Base-by-base conservation (phyloP, 64 coral and sea anemone species). In the Montipora efflorescens region DNA sequence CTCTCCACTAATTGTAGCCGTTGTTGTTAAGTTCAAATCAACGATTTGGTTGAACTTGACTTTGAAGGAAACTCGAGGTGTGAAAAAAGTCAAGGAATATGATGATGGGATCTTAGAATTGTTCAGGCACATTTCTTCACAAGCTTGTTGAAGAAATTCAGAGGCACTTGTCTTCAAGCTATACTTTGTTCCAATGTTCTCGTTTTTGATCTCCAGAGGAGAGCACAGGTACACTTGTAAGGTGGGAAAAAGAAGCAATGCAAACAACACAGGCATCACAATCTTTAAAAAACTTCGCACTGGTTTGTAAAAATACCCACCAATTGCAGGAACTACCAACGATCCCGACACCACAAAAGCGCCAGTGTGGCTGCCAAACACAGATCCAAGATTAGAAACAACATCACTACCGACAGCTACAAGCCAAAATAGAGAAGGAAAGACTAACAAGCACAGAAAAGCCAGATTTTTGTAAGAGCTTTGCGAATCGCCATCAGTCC, bases 171-270 rank as follows among this genome's bases (percentile, higher is more conserved):
- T 90, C 88, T 92, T 90, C 15, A 99, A 78, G 23, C 95, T 92
- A 52, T 89, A 95, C 55, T 91, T 88, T 2, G 98, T 99, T 20
- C 98, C 98, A 84, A 99, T 96, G 57, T 99, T 95, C 92, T 99
- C 94, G 67, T 99, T 99, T 28, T 90, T 93, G 48, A 99, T 74
- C 48, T 83, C 84, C 19, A 99, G 80, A 16, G 98, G 98, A 75
- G 98, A 99, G 53, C 98, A 99, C 5, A 99, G 79, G 93, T 99
- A 96, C 2, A 99, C 95, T 94, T 93, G 95, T 46, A 95, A 73
- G 2, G 95, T 90, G 43, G 98, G 98, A 19, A 96, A 94, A n/a
- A 99, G 67, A 43, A 99, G 80, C 23, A 95, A 83, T 7, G 86
- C 84, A 46, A 99, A 21, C 5, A 93, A 16, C 3, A 92, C 50